phyloP scores from a whole-genome alignment of 1,140 invertebrate genomes.

The Phortica variegata region DNA sequence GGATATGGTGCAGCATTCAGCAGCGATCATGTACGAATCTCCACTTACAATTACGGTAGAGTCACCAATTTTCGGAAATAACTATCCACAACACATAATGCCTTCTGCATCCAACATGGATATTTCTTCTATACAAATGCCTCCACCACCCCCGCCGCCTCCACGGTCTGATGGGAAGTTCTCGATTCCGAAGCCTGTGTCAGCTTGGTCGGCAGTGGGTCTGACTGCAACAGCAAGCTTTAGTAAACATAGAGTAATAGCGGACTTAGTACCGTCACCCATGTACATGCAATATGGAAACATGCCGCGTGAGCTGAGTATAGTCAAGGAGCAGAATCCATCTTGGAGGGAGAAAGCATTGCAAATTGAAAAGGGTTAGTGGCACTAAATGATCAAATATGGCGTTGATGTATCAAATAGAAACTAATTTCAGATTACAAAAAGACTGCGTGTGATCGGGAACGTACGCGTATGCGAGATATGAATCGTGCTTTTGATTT shows the following conservation, averaged over 20 bases:
- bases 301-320: constrained; percentile 44
- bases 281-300: constrained; percentile 39
- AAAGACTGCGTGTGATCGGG: constrained; percentile 81
- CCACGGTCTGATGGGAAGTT: constrained; percentile 8
- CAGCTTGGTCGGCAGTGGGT: constrained; percentile 33
- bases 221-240: neutral
- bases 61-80: no score
- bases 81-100: no score
- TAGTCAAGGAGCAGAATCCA: constrained; percentile 54
- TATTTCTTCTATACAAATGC: neutral
- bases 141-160: neutral
- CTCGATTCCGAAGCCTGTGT: constrained; percentile 42
- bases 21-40: no score
- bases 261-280: constrained; percentile 44
- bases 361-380: constrained; percentile 62
- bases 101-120: no score
- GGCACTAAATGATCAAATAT: no score
- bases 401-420: no score
- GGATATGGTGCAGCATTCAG: no score
- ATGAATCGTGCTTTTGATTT: constrained; percentile 86
- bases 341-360: constrained; percentile 62
- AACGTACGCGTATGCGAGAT: constrained; percentile 81
- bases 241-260: neutral
- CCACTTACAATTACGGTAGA: no score
- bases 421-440: constrained; percentile 70